Conservation (phyloP, 1,140 invertebrate species). For the Drosophila orosa region DNA sequence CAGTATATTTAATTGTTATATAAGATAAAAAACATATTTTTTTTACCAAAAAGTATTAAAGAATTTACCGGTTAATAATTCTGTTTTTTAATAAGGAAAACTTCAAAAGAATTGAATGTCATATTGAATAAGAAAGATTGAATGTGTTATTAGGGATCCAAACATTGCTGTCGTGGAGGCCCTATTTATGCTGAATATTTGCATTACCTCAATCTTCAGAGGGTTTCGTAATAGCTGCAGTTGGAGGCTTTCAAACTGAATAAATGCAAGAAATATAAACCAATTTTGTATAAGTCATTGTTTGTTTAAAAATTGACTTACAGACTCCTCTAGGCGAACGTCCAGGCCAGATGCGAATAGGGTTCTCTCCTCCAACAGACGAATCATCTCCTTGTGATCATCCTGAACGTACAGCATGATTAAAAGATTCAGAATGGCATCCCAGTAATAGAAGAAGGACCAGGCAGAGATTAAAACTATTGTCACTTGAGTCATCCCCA, state of each 20-base stretch:
- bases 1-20: too few relatives aligned
- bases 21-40: too few relatives aligned
- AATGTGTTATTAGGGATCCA: slow-evolving; percentile 20
- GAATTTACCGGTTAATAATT: too few relatives aligned
- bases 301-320: not conserved
- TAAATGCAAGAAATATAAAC: not conserved
- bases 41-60: too few relatives aligned
- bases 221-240: slow-evolving; percentile 33
- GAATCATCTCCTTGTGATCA: slow-evolving; percentile 6
- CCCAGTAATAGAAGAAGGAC: slow-evolving; percentile 18
- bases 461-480: not conserved
- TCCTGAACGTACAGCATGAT: slow-evolving; percentile 4
- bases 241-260: slow-evolving; percentile 30
- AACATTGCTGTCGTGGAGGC: slow-evolving; percentile 7
- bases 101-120: slow-evolving; percentile 32
- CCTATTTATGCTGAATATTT: slow-evolving; percentile 10
- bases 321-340: slow-evolving; percentile 24
- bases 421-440: slow-evolving; percentile 5
- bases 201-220: slow-evolving; percentile 12
- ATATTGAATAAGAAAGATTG: slow-evolving; percentile 35
- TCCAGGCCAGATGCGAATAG: slow-evolving; percentile 14
- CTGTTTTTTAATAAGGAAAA: not conserved
- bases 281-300: not conserved
- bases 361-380: slow-evolving; percentile 15
- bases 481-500: not conserved